Evolutionary conservation across 2,113 vertebrate genomes (phyloP).

Genomic region (Hyaena hyaena): DNA sequence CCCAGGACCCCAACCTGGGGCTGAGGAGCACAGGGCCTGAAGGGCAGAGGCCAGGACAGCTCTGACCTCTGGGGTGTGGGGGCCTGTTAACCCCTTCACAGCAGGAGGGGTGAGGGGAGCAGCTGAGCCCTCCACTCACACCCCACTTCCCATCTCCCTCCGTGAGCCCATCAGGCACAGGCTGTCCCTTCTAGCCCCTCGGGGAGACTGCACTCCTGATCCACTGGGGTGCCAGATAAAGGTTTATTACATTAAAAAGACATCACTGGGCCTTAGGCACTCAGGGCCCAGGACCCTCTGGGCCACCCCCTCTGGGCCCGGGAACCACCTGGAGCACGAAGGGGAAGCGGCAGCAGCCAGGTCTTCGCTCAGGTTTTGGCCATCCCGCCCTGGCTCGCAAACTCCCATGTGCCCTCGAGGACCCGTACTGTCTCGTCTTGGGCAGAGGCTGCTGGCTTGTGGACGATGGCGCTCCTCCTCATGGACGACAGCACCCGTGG

Average conservation of each 20-base stretch:
- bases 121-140: neutral
- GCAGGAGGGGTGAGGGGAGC: neutral
- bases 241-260: constrained; percentile 67
- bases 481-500: accelerated
- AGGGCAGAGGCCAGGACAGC: neutral
- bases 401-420: neutral
- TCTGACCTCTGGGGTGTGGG: neutral
- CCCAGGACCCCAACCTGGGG: neutral
- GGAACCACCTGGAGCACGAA: neutral
- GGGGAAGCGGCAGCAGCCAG: neutral
- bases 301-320: neutral
- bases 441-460: neutral
- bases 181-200: neutral
- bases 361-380: neutral
- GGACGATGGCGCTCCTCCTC: accelerated
- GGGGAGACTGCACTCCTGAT: neutral
- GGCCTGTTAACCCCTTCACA: neutral
- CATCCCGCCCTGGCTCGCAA: neutral
- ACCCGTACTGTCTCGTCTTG: neutral
- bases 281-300: neutral
- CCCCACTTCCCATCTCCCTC: neutral
- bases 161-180: accelerated
- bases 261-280: neutral
- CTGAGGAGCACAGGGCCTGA: neutral
- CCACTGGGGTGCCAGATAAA: neutral